phyloP scores from a whole-genome alignment of 2,888 invertebrate genomes.

The Tetranychus piercei region DNA sequence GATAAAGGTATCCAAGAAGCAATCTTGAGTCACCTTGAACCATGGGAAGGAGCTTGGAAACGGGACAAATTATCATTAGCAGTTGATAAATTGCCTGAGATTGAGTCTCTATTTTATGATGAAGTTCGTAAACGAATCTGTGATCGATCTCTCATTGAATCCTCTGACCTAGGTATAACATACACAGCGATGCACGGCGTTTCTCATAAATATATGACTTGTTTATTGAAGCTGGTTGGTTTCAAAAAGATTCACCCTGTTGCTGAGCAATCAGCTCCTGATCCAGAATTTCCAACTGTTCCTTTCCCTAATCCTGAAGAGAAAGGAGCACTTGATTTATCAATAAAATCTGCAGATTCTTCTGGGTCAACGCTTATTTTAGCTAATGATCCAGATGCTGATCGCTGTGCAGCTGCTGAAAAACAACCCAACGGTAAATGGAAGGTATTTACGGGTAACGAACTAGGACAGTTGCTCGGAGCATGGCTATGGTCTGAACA shows the following conservation, averaged over 20 bases:
- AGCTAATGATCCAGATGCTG: constrained; percentile 97
- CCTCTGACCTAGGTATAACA: constrained; percentile 45
- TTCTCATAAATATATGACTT: constrained; percentile 55
- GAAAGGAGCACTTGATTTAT: constrained; percentile 56
- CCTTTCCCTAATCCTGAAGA: constrained; percentile 97
- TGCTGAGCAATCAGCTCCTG: constrained; percentile 53
- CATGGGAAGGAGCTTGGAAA: constrained; percentile 60
- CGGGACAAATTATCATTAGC: constrained; percentile 38
- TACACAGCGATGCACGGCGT: constrained; percentile 98
- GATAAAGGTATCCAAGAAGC: constrained; percentile 64
- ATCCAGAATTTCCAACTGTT: constrained; percentile 94
- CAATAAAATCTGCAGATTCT: constrained; percentile 55
- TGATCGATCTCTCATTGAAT: constrained; percentile 12
- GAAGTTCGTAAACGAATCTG: constrained; percentile 8
- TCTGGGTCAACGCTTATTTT: constrained; percentile 54
- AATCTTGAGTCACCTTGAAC: constrained; percentile 54
- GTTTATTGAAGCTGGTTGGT: constrained; percentile 53
- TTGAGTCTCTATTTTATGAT: constrained; percentile 28
- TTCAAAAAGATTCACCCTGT: constrained; percentile 40
- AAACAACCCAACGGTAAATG: constrained; percentile 51
- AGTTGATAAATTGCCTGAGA: constrained; percentile 38
- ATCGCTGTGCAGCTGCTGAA: constrained; percentile 81
- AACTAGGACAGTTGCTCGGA: constrained; percentile 75
- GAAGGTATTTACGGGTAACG: constrained; percentile 85
- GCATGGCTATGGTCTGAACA: constrained; percentile 35